These are phyloP conservation scores for Syrrhaptes paradoxus DNA, from an alignment of 2,113 vertebrate species.

Conservation along the genomic window DNA sequence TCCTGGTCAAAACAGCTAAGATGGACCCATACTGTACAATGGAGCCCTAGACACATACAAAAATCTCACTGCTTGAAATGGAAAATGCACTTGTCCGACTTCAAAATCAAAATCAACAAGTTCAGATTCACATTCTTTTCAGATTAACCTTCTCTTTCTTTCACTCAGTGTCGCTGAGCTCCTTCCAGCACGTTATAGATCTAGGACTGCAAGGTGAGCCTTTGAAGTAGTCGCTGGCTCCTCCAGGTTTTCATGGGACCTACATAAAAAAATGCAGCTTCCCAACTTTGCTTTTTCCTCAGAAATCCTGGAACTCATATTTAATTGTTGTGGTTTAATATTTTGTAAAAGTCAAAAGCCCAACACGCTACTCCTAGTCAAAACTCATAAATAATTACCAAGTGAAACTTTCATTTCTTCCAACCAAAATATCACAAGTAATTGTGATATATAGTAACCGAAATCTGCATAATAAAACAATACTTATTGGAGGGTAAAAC, in stretches of 20 bases:
- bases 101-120: not conserved
- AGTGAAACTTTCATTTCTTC: not conserved
- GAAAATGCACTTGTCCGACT: not conserved
- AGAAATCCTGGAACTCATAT: not conserved
- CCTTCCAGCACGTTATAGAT: not conserved
- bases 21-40: not conserved
- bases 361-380: not conserved
- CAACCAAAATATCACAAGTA: not conserved
- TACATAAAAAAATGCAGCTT: not conserved
- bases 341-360: not conserved
- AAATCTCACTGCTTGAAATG: not conserved
- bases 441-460: not conserved
- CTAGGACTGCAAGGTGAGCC: not conserved
- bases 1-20: not conserved
- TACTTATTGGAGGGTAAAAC: not conserved
- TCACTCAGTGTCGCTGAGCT: not conserved
- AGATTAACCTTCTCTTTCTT: not conserved
- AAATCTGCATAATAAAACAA: not conserved
- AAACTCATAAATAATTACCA: not conserved
- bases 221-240: not conserved
- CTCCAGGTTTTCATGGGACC: not conserved
- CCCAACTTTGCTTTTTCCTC: not conserved
- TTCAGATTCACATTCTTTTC: not conserved
- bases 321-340: not conserved
- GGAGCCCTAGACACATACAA: not conserved